phyloP scores from a whole-genome alignment of 2,888 invertebrate species.

The Merodon equestris region DNA sequence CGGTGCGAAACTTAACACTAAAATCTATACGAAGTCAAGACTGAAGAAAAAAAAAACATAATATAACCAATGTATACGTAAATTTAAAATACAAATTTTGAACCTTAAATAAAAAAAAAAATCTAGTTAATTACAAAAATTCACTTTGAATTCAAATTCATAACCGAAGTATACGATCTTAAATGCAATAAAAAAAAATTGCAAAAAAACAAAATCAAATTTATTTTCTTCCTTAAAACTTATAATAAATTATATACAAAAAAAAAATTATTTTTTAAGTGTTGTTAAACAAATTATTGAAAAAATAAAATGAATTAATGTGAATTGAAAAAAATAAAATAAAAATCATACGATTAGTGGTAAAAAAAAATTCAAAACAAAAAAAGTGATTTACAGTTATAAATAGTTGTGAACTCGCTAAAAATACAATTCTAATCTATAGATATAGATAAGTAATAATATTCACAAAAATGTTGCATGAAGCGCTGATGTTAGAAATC shows the following conservation, averaged over 20 bases:
- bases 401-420: slow-evolving; percentile 17
- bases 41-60: slow-evolving; percentile 71
- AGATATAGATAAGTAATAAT: slow-evolving; percentile 37
- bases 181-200: slow-evolving; percentile 72
- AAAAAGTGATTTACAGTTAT: slow-evolving; percentile 70
- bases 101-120: slow-evolving; percentile 47
- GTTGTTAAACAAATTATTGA: slow-evolving; percentile 48
- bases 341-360: slow-evolving; percentile 47
- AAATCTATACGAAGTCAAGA: slow-evolving; percentile 71
- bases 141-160: slow-evolving; percentile 29
- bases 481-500: slow-evolving; percentile 78
- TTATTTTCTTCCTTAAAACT: slow-evolving; percentile 69
- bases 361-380: slow-evolving; percentile 71
- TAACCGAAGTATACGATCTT: slow-evolving; percentile 71
- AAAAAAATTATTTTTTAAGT: slow-evolving; percentile 56
- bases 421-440: slow-evolving; percentile 60
- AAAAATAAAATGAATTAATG: slow-evolving; percentile 66
- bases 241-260: slow-evolving; percentile 68
- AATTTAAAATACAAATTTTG: slow-evolving; percentile 70
- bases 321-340: slow-evolving; percentile 59
- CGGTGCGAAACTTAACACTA: slow-evolving; percentile 32
- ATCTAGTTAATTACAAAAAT: slow-evolving; percentile 39
- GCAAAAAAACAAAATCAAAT: slow-evolving; percentile 68
- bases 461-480: slow-evolving; percentile 75
- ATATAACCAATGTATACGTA: slow-evolving; percentile 77